Conservation (phyloP, 2,113 vertebrate species). For the Python bivittatus region DNA sequence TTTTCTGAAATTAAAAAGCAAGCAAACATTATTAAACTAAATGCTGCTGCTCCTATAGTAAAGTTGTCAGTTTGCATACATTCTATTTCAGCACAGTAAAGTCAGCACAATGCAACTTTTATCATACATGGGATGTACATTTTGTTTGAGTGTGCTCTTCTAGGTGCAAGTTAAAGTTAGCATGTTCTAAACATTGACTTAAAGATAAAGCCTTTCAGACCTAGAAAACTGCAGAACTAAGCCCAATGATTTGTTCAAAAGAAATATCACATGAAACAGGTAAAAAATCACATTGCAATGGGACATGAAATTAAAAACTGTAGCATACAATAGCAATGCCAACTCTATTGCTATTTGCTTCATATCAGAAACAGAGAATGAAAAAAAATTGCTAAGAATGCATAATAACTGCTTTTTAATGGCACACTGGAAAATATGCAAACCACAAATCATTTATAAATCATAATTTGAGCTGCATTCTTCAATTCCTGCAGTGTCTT, state of each 20-base stretch:
- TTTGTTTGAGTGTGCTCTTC: neutral
- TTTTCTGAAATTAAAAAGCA: neutral
- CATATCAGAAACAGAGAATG: neutral
- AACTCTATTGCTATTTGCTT: neutral
- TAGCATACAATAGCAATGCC: neutral
- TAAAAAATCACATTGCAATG: neutral
- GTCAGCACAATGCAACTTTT: neutral
- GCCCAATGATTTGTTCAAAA: neutral
- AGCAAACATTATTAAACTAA: neutral
- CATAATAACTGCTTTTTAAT: neutral
- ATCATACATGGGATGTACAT: neutral
- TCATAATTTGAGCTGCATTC: neutral
- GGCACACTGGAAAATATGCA: neutral
- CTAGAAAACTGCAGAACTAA: neutral
- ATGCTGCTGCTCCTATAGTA: neutral
- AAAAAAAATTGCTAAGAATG: neutral
- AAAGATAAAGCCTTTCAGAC: neutral
- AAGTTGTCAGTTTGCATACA: neutral
- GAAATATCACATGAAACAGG: neutral
- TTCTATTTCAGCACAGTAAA: neutral
- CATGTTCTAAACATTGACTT: neutral
- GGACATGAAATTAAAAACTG: neutral
- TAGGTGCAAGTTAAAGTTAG: neutral
- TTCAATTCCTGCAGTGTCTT: neutral
- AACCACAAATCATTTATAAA: neutral